Evolutionary conservation across 2,888 invertebrate species (phyloP), one percentile per base, ranked within the genome.

Genomic region (Ashinkailepas kermadecensis): DNA sequence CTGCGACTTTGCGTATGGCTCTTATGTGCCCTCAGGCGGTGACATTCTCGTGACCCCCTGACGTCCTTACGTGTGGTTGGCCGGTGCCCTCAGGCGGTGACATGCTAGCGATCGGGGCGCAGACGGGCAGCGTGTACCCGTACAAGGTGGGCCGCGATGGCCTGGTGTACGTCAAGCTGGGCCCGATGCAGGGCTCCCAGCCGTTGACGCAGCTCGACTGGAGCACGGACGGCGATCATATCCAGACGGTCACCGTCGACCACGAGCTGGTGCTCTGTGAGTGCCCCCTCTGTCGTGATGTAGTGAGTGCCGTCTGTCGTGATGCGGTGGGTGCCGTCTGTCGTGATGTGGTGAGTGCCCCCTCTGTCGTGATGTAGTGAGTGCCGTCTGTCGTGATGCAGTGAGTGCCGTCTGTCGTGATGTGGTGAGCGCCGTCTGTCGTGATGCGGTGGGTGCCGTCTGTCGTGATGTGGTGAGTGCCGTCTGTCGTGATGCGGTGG

Each of bases 161-260:
- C 4, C 95, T 94, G 87, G 94, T 94, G 0, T 96, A 95, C 87
- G 94, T 95, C 86, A 95, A 95, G 86, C 93, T 93, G 21, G 95
- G 95, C 86, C 95, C 95, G 88, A 95, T 95, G 83, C 90, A 95
- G 23, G 95, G 95, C 0, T 92, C 93, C 0, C 95, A 95, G 86
- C 93, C 95, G 0, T 89, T 96, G 8, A 92, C 93, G 83, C 95
- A 95, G 86, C 88, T 96, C 81, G 96, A 96, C 87, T 96, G 96
- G 96, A 95, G 96, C 87, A 91, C 93, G 70, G 96, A 96, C 86
- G 94, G 95, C 82, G 93, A 92, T 86, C 95, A 92, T 87, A 88
- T 97, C 82, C 96, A 96, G 88, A 94, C 95, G 0, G 95, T 94
- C 81, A 95, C 96, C 23, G 93, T 94, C 82, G 96, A 96, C 87